Evolutionary conservation across 2,797 vertebrate genomes (phyloP).

Genomic region (Sarcophilus harrisii): DNA sequence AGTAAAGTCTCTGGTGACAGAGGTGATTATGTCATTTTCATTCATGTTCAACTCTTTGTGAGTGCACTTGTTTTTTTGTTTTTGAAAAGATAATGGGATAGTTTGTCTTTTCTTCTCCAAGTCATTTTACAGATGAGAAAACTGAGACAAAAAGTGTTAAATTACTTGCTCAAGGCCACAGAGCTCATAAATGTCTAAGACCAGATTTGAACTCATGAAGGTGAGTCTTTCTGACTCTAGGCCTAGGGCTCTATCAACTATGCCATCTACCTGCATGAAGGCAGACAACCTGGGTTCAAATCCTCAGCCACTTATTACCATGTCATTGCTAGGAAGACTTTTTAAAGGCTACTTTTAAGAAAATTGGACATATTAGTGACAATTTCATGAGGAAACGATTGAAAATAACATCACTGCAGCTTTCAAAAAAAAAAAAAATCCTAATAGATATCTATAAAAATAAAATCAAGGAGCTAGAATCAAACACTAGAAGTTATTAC

Average conservation of each 20-base stretch:
- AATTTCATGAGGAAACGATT: background rate
- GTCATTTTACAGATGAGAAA: background rate
- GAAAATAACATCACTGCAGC: background rate
- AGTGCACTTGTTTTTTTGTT: background rate
- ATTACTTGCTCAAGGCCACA: background rate
- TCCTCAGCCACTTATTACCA: background rate
- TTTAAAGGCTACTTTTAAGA: background rate
- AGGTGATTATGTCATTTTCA: background rate
- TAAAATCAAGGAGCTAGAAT: background rate
- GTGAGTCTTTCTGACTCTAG: background rate
- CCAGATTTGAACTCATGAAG: background rate
- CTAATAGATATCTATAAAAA: background rate
- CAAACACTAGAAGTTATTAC: background rate
- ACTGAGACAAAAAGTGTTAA: background rate
- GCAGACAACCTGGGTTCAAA: background rate
- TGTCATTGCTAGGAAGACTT: background rate
- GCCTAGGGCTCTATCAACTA: background rate
- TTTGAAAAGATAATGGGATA: background rate
- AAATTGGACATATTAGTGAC: background rate
- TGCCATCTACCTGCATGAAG: background rate
- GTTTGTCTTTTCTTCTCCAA: background rate
- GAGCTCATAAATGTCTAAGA: background rate
- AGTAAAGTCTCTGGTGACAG: background rate
- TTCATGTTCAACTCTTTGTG: background rate
- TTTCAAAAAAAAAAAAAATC: background rate